Evolutionary conservation across 2,797 vertebrate species (phyloP).

Genomic region (Fringilla coelebs): DNA sequence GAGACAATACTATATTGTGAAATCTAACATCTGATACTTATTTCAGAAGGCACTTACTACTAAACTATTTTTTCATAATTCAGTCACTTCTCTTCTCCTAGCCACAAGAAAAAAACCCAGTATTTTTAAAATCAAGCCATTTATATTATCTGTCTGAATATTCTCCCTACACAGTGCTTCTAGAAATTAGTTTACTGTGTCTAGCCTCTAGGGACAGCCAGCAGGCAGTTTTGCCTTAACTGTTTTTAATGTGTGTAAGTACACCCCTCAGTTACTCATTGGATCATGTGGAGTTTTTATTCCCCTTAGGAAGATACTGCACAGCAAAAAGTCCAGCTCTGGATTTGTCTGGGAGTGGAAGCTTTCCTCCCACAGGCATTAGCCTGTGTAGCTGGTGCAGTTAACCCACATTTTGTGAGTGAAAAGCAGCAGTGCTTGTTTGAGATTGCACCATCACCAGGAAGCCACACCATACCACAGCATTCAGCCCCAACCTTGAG

Average conservation of each 20-base stretch:
- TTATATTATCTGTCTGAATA: background rate
- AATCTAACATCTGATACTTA: background rate
- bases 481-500: background rate
- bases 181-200: background rate
- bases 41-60: background rate
- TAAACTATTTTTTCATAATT: background rate
- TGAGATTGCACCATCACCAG: background rate
- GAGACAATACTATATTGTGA: background rate
- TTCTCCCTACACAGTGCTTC: background rate
- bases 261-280: background rate
- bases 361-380: background rate
- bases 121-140: background rate
- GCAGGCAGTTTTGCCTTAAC: background rate
- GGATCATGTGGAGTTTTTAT: background rate
- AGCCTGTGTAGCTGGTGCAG: background rate
- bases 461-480: fast-evolving
- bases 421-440: background rate
- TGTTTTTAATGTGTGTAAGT: background rate
- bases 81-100: background rate
- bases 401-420: background rate
- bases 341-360: background rate
- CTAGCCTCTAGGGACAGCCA: background rate
- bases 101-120: fast-evolving
- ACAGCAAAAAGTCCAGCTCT: background rate
- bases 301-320: background rate